A percentile compares a stretch with the other conserved stretches of the same genome.
Conservation (phyloP, 1,140 invertebrate species). For the Apis mellifera region Amel_HAv3.1 CM009933.2:6833001-6833500, state of each 20-base stretch:
- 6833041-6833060: neutral
- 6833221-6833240: neutral
- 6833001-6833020: neutral
- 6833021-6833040: neutral
- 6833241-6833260: neutral
- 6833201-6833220: neutral
- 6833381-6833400: slow-evolving; percentile 10
- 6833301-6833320: slow-evolving; percentile 18
- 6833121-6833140: neutral
- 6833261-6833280: slow-evolving; percentile 9
- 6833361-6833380: neutral
- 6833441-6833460: neutral
- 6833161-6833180: neutral
- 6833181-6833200: neutral
- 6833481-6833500: too few relatives aligned
- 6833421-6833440: neutral
- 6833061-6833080: neutral
- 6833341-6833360: slow-evolving; percentile 11
- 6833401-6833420: neutral
- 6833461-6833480: too few relatives aligned
- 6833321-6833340: slow-evolving; percentile 28
- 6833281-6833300: slow-evolving; percentile 37
- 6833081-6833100: neutral
- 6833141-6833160: neutral
- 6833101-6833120: too few relatives aligned